Conservation (phyloP, 1,140 invertebrate species). For the Drosophila nebulosa region DNA sequence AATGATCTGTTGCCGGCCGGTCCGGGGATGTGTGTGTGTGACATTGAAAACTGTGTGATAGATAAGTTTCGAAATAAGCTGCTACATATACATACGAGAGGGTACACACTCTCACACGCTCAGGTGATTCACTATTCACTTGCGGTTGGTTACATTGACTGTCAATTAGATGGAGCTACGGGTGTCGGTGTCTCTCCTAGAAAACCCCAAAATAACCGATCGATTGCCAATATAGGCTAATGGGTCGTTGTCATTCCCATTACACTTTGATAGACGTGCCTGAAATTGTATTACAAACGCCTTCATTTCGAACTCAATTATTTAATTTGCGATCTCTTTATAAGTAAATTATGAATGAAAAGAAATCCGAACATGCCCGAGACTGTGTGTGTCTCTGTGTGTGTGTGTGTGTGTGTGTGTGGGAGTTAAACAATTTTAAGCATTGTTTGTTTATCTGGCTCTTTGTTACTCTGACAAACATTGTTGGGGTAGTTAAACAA, state of each 20-base stretch:
- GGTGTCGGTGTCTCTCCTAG: constrained; percentile 22
- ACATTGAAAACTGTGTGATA: constrained; percentile 1
- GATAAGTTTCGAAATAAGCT: no score
- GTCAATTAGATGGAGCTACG: constrained; percentile 26
- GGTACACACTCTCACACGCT: constrained; percentile 12
- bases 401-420: constrained; percentile 31
- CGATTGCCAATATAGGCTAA: constrained; percentile 48
- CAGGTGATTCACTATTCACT: constrained; percentile 32
- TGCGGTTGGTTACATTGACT: constrained; percentile 62
- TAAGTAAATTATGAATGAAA: constrained; percentile 43
- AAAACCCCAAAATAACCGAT: constrained; percentile 31
- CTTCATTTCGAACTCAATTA: constrained; percentile 64
- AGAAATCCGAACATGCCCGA: constrained; percentile 3
- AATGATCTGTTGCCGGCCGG: constrained; percentile 37
- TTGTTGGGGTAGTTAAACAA: constrained; percentile 40
- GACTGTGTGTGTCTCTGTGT: constrained; percentile 9
- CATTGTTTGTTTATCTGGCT: constrained; percentile 17
- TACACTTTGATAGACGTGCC: constrained; percentile 49
- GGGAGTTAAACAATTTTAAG: constrained; percentile 30
- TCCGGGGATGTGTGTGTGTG: neutral
- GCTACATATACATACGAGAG: neutral
- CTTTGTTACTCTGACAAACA: constrained; percentile 13
- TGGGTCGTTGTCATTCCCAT: no score
- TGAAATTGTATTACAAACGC: constrained; percentile 46
- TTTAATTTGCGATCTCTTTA: constrained; percentile 60